A percentile compares a stretch with the other conserved stretches of the same genome.
Evolutionary conservation across 2,888 invertebrate species (phyloP).

Genomic region (Pollenia angustigena): DNA sequence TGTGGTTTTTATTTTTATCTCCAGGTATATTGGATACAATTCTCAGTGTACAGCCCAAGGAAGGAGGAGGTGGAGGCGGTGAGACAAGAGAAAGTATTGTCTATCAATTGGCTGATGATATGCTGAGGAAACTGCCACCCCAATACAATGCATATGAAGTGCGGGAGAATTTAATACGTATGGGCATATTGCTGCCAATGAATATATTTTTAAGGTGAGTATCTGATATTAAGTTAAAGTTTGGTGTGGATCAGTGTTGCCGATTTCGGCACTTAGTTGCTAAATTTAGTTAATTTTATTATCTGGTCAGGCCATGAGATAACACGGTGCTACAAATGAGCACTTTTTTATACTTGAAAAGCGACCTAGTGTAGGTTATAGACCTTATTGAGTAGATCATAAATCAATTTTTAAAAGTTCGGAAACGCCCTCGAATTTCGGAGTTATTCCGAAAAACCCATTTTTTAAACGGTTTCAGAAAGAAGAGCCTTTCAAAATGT

Average conservation of each 20-base stretch:
- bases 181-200: slow-evolving; percentile 97
- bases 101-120: slow-evolving; percentile 95
- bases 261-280: too few species aligned
- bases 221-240: slow-evolving; percentile 87
- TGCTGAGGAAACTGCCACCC: slow-evolving; percentile 93
- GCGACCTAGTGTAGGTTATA: too few species aligned
- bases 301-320: too few species aligned
- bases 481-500: too few species aligned
- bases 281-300: too few species aligned
- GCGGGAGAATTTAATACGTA: slow-evolving; percentile 93
- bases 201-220: slow-evolving; percentile 93
- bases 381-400: too few species aligned
- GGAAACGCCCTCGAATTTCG: too few species aligned
- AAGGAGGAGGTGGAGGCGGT: slow-evolving; percentile 94
- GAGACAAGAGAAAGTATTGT: slow-evolving; percentile 97
- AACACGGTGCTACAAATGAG: too few species aligned
- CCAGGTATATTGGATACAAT: slow-evolving; percentile 94
- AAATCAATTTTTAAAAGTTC: too few species aligned
- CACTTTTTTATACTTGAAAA: too few species aligned
- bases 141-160: slow-evolving; percentile 96
- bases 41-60: slow-evolving; percentile 98
- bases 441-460: too few species aligned
- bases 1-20: not conserved
- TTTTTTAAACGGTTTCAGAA: too few species aligned
- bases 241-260: not conserved